phyloP scores from a whole-genome alignment of 2,113 vertebrate species.

The Petaurus breviceps region DNA sequence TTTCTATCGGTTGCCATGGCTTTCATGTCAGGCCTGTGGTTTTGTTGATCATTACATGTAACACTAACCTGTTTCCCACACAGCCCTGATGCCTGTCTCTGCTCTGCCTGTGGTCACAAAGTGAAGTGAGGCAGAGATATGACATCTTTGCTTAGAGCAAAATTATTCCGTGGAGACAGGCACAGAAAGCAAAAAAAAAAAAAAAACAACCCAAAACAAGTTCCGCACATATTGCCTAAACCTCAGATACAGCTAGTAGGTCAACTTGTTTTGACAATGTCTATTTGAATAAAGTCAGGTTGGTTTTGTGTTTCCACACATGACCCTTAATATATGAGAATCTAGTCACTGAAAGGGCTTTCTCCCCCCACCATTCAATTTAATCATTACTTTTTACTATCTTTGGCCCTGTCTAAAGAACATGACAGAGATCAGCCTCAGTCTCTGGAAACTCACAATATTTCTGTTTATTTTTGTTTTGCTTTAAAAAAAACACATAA shows the following conservation, averaged over 20 bases:
- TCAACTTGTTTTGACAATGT: neutral
- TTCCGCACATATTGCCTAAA: neutral
- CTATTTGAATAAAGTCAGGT: constrained; percentile 21
- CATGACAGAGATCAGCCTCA: neutral
- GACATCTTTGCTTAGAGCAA: neutral
- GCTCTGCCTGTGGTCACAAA: constrained; percentile 31
- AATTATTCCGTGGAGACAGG: neutral
- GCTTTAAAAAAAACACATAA: neutral
- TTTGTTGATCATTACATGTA: neutral
- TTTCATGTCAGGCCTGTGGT: constrained; percentile 30
- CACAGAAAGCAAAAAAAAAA: neutral
- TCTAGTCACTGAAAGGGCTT: constrained; percentile 20
- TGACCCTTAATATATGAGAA: constrained; percentile 32
- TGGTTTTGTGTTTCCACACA: constrained; percentile 12
- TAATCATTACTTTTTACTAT: neutral
- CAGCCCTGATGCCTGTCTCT: neutral
- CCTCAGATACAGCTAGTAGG: neutral
- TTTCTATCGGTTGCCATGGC: neutral
- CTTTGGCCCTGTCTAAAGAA: neutral
- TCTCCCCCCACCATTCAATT: neutral
- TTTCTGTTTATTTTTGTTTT: neutral
- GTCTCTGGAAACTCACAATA: neutral
- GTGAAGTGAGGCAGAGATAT: neutral
- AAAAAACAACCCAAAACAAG: neutral
- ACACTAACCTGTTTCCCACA: constrained; percentile 51